phyloP scores from a whole-genome alignment of 1,140 invertebrate genomes.

The Chlorops oryzae region DNA sequence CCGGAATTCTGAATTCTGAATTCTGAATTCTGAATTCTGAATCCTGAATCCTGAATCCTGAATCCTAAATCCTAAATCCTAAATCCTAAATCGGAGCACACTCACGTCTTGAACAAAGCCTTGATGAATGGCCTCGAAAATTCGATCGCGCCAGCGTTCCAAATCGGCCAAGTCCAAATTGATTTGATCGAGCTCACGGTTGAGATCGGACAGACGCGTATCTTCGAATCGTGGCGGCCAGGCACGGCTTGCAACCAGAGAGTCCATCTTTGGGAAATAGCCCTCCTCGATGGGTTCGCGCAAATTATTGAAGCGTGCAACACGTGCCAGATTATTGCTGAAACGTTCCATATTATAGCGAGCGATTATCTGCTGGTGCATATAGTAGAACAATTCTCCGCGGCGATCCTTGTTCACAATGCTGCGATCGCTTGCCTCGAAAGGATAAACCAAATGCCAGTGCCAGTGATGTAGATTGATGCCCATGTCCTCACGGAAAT shows the following conservation, averaged over 20 bases:
- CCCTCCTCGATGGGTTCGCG: constrained; percentile 59
- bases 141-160: constrained; percentile 68
- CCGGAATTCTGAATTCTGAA: no score
- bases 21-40: no score
- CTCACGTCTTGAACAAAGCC: constrained; percentile 56
- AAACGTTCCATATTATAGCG: constrained; percentile 68
- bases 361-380: constrained; percentile 64
- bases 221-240: constrained; percentile 60
- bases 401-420: constrained; percentile 64
- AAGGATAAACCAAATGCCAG: constrained; percentile 75
- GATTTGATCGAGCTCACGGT: constrained; percentile 61
- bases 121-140: constrained; percentile 67
- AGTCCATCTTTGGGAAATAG: constrained; percentile 69
- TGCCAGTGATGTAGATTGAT: constrained; percentile 80
- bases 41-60: no score
- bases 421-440: constrained; percentile 53
- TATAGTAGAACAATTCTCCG: constrained; percentile 72
- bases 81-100: no score
- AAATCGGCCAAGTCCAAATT: constrained; percentile 62
- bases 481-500: constrained; percentile 68
- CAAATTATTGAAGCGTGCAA: constrained; percentile 56
- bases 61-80: no score
- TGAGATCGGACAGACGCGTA: constrained; percentile 57
- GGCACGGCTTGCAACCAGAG: constrained; percentile 56
- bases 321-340: constrained; percentile 55